Conservation (phyloP, 2,888 invertebrate genomes). For the Patella ulyssiponensis region DNA sequence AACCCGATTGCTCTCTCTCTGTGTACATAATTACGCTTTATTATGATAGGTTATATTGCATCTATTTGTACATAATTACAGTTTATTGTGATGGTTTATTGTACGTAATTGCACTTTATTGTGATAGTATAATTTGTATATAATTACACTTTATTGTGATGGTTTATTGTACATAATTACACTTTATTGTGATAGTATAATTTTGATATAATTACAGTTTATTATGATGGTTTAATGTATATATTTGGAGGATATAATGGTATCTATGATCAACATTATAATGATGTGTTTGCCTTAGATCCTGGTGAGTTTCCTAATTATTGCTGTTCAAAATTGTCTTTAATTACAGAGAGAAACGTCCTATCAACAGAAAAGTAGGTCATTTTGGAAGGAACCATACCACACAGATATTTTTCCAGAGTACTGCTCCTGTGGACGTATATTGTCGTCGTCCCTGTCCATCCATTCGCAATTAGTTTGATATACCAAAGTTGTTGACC, state of each 20-base stretch:
- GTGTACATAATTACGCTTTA: neutral
- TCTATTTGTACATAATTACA: too few relatives aligned
- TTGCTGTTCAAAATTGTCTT: too few relatives aligned
- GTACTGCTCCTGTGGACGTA: too few relatives aligned
- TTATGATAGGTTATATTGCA: neutral
- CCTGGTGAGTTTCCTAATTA: conserved; percentile 64
- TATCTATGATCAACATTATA: conserved; percentile 82
- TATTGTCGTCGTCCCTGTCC: too few relatives aligned
- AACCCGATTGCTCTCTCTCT: too few relatives aligned
- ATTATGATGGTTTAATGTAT: conserved; percentile 83
- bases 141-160: neutral
- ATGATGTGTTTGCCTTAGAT: conserved; percentile 85
- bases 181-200: conserved; percentile 74
- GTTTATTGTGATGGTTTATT: neutral
- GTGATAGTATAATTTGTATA: neutral
- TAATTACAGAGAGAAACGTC: too few relatives aligned
- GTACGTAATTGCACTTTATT: neutral
- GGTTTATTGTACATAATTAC: conserved; percentile 40
- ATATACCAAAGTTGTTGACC: too few relatives aligned
- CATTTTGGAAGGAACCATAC: too few relatives aligned
- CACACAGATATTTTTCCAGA: too few relatives aligned
- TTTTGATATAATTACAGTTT: conserved; percentile 77
- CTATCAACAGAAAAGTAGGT: too few relatives aligned
- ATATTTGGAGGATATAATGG: conserved; percentile 94
- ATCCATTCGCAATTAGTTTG: too few relatives aligned